Percentiles rank a stretch among this genome's conserved stretches.
These are phyloP conservation scores for Deilephila porcellus DNA, from an alignment of 2,888 invertebrate species.

Conservation along the genomic window DNA sequence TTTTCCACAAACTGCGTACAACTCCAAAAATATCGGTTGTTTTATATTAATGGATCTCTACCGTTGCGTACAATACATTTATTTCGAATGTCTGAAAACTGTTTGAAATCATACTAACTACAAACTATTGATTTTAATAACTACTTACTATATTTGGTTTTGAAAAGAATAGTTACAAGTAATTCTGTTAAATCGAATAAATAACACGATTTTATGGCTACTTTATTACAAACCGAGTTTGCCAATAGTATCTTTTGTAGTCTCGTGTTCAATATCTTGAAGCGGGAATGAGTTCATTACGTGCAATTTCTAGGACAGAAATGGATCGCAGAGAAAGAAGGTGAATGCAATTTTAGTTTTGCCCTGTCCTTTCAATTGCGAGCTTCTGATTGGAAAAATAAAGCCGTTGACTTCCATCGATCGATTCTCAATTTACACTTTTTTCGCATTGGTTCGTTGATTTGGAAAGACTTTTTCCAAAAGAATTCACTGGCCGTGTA, in stretches of 20 bases:
- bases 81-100: too few relatives aligned
- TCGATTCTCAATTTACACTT: not conserved
- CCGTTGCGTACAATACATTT: too few relatives aligned
- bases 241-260: not conserved
- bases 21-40: too few relatives aligned
- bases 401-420: not conserved
- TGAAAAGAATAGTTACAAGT: too few relatives aligned
- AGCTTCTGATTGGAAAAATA: not conserved
- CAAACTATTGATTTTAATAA: too few relatives aligned
- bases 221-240: not conserved
- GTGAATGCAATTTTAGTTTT: constrained; percentile 16
- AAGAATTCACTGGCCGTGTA: not conserved
- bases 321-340: constrained; percentile 1
- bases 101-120: too few relatives aligned
- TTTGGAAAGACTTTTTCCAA: not conserved
- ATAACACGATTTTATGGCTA: not conserved
- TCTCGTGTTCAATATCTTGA: constrained; percentile 1
- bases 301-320: constrained; percentile 13
- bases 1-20: too few relatives aligned
- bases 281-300: constrained; percentile 16
- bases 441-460: not conserved
- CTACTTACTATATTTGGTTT: too few relatives aligned
- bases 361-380: not conserved
- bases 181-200: too few relatives aligned
- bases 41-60: too few relatives aligned